Base-by-base conservation (phyloP, 35 echinoderm and acorn worm genomes). In the Ophioderma brevispina region DNA sequence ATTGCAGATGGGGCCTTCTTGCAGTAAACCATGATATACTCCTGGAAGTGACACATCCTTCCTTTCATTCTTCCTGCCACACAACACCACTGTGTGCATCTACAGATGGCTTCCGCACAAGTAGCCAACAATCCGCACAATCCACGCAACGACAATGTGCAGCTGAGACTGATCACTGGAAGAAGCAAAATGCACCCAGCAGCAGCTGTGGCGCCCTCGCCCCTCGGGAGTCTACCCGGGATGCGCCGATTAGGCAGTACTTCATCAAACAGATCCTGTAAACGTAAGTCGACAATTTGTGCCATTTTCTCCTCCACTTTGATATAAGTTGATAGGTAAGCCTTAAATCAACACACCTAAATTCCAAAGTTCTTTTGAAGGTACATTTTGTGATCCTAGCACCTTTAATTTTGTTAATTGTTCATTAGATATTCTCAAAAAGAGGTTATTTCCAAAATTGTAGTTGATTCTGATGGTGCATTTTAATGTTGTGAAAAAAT, bases 171-270 rank as follows among this genome's bases (percentile, higher is more conserved):
- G 17, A 70, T 70, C n/a, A 70, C 59, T 70, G 59, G 59, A 30
- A 70, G 59, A 70, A 70, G 59, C 28, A 70, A 70, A 70, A 70
- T 70, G 59, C 59, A 70, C 23, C 59, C 59, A 70, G 59, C 59
- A 25, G 59, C 59, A 70, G 59, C 59, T 70, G 59, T 70, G 28
- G 59, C 59, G 28, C 59, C 59, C 15, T 70, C 59, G 23, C 59
- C 59, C 5, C 59, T 70, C 3, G 59, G 59, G 23, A 70, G 10
- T 3, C 59, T 70, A 18, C 28, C 59, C 10, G 59, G 59, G 59
- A 70, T 70, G 59, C 59, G 59, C 2, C 10, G 59, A 25, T 25
- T 70, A 3, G 59, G 59, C 5, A 70, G 59, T 70, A 70, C 59
- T 70, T 70, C 59, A 70, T 70, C 59, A 6, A 70, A 25, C 23